Evolutionary conservation across 1,140 invertebrate species (phyloP).

Genomic region (Drosophila melanogaster): Release_6_plus_ISO1_MT NT_033777.3:30164501-30165000

Average conservation of each 20-base stretch:
- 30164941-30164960: neutral
- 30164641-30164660: neutral
- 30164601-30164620: neutral
- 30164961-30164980: constrained; percentile 6
- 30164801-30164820: no score
- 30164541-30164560: constrained; percentile 38
- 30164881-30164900: neutral
- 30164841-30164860: neutral
- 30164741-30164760: neutral
- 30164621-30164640: neutral
- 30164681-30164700: neutral
- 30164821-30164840: neutral
- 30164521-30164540: constrained; percentile 42
- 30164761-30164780: neutral
- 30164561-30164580: constrained; percentile 28
- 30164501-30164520: constrained; percentile 48
- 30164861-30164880: neutral
- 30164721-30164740: neutral
- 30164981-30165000: constrained; percentile 77
- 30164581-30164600: neutral
- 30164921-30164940: no score
- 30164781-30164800: neutral
- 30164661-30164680: neutral
- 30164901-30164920: neutral
- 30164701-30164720: neutral